Conservation (phyloP, 1,140 invertebrate genomes). For the Calosoma granatense region DNA sequence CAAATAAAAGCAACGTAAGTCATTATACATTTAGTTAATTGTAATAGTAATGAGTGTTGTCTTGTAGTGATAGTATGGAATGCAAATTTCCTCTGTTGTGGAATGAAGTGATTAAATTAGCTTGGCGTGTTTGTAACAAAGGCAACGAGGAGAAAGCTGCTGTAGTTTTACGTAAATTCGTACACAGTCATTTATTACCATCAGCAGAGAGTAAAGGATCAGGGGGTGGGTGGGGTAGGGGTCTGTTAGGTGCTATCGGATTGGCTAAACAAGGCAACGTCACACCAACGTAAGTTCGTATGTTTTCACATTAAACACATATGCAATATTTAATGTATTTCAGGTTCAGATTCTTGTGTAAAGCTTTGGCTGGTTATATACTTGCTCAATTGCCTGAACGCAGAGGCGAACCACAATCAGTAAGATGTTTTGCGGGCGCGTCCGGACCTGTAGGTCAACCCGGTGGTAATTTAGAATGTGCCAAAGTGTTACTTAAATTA, state of each 20-base stretch:
- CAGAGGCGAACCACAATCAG: slow-evolving; percentile 26
- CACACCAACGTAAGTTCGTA: slow-evolving; percentile 23
- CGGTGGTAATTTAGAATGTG: slow-evolving; percentile 31
- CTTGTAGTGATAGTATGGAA: slow-evolving; percentile 24
- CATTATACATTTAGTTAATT: background rate
- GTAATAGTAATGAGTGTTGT: slow-evolving; percentile 3
- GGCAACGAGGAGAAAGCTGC: slow-evolving; percentile 22
- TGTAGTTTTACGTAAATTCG: slow-evolving; percentile 26
- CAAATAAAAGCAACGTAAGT: slow-evolving; percentile 29
- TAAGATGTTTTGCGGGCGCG: slow-evolving; percentile 22
- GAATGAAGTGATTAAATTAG: slow-evolving; percentile 24
- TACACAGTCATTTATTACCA: slow-evolving; percentile 22
- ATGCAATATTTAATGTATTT: slow-evolving; percentile 3
- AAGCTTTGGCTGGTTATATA: slow-evolving; percentile 26
- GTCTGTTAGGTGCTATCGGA: slow-evolving; percentile 29
- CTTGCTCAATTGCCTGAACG: slow-evolving; percentile 31
- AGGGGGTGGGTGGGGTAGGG: slow-evolving; percentile 24
- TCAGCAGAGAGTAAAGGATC: slow-evolving; percentile 24
- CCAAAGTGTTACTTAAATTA: slow-evolving; percentile 26
- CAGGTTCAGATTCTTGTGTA: slow-evolving; percentile 23
- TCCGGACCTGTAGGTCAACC: slow-evolving; percentile 27
- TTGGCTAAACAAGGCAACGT: slow-evolving; percentile 23
- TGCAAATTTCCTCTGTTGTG: slow-evolving; percentile 29
- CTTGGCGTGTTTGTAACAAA: slow-evolving; percentile 21
- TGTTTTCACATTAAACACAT: background rate